These are phyloP conservation scores for Aeoliscus strigatus DNA, from an alignment of 2,797 vertebrate genomes.

Conservation along the genomic window DNA sequence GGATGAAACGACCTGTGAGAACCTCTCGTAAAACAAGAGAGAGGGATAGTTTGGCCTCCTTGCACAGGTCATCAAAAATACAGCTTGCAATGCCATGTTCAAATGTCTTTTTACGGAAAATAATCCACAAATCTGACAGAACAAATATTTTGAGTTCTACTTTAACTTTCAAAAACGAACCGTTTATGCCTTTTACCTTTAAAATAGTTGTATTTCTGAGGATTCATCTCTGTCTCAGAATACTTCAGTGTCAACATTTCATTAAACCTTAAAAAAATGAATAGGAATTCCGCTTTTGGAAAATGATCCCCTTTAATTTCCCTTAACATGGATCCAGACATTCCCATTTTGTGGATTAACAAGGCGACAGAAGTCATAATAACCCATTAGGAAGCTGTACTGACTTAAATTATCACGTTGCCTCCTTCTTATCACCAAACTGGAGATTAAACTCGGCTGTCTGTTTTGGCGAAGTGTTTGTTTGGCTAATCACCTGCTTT, in stretches of 20 bases:
- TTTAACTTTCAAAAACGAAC: no score
- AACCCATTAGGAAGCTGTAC: constrained; percentile 15
- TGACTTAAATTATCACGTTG: constrained; percentile 10
- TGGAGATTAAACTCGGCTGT: constrained; percentile 36
- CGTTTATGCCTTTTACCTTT: neutral
- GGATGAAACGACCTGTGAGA: constrained; percentile 41
- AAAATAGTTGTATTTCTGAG: neutral
- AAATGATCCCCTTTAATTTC: neutral
- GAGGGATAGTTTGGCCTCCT: constrained; percentile 9
- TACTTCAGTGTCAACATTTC: neutral
- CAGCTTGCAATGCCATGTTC: no score
- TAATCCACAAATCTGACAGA: no score
- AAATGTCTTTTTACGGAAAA: no score
- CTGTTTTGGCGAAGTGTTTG: constrained; percentile 35
- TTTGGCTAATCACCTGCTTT: constrained; percentile 39
- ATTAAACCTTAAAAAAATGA: neutral
- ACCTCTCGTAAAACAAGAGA: constrained; percentile 2
- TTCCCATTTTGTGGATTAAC: constrained; percentile 28
- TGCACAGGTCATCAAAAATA: neutral
- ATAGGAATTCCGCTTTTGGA: neutral
- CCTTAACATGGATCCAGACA: constrained; percentile 1
- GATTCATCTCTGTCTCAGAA: constrained; percentile 6
- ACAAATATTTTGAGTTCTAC: no score
- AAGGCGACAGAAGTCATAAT: constrained; percentile 34
- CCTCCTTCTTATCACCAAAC: constrained; percentile 48